Percentiles rank a stretch among this genome's conserved stretches.
Conservation (phyloP, 92 coral and sea anemone genomes). For the Porites divaricata region DNA sequence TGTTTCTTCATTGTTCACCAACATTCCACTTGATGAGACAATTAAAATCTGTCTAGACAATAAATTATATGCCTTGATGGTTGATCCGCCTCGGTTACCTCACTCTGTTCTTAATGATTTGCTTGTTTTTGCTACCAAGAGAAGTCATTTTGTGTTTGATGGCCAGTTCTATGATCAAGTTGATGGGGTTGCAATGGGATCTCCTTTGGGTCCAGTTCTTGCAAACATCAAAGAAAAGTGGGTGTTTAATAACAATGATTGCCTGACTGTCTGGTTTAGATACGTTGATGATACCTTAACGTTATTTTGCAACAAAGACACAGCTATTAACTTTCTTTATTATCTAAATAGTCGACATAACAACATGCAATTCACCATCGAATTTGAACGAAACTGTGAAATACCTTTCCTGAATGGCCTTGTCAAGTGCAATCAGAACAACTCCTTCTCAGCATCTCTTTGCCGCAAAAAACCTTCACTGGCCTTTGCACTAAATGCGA, state of each 20-base stretch:
- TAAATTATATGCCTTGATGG: background rate
- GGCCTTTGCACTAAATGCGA: no score
- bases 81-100: no score
- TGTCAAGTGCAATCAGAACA: no score
- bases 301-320: no score
- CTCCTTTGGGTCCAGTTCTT: conserved; percentile 2
- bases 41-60: background rate
- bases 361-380: no score
- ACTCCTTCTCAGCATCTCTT: no score
- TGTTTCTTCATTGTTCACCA: background rate
- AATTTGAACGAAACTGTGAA: no score
- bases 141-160: background rate
- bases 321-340: no score
- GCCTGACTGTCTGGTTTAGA: background rate
- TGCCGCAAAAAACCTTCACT: no score
- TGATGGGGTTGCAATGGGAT: conserved; percentile 6
- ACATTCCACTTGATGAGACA: conserved; percentile 6
- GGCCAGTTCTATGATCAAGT: background rate
- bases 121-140: background rate
- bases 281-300: background rate
- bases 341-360: no score
- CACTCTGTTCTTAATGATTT: background rate
- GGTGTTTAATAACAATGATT: background rate
- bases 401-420: no score
- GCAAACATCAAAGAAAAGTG: conserved; percentile 6